Percentiles rank a stretch among this genome's conserved stretches.
Evolutionary conservation across 1,140 invertebrate species (phyloP).

Genomic region (Pachypsylla venusta): DNA sequence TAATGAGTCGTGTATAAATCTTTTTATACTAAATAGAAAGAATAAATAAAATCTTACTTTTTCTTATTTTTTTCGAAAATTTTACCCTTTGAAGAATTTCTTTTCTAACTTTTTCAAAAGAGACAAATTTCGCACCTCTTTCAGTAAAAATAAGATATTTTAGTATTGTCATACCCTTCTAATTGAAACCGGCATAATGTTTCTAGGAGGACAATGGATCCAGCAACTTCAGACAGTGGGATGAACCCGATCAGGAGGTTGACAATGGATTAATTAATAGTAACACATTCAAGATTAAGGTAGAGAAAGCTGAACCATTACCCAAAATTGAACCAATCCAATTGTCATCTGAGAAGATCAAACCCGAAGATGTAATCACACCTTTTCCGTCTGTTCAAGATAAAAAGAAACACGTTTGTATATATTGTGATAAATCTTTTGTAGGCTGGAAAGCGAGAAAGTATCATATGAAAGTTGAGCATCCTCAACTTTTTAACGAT

Average conservation of each 20-base stretch:
- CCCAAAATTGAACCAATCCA: background rate
- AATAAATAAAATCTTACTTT: too few relatives aligned
- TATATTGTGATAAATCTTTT: conserved; percentile 41
- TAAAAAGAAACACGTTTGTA: conserved; percentile 18
- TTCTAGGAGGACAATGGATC: conserved; percentile 7
- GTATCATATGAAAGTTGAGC: conserved; percentile 14
- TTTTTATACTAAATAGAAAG: too few relatives aligned
- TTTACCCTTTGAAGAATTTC: too few relatives aligned
- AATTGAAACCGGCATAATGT: too few relatives aligned
- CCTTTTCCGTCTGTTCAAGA: conserved; percentile 10
- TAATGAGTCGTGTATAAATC: too few relatives aligned
- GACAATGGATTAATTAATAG: background rate
- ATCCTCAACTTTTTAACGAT: conserved; percentile 9
- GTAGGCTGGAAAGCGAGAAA: conserved; percentile 23
- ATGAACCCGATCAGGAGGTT: conserved; percentile 7
- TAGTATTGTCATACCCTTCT: too few relatives aligned
- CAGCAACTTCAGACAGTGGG: background rate
- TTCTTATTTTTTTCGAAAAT: too few relatives aligned
- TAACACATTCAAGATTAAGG: conserved; percentile 11
- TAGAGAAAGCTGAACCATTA: conserved; percentile 12
- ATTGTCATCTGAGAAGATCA: conserved; percentile 13
- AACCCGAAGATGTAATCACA: conserved; percentile 12
- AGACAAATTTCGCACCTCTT: too few relatives aligned
- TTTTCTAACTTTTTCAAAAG: too few relatives aligned
- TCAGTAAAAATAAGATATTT: too few relatives aligned